phyloP scores from a whole-genome alignment of 2,888 invertebrate species.

The Lasioglossum leucozonium region DNA sequence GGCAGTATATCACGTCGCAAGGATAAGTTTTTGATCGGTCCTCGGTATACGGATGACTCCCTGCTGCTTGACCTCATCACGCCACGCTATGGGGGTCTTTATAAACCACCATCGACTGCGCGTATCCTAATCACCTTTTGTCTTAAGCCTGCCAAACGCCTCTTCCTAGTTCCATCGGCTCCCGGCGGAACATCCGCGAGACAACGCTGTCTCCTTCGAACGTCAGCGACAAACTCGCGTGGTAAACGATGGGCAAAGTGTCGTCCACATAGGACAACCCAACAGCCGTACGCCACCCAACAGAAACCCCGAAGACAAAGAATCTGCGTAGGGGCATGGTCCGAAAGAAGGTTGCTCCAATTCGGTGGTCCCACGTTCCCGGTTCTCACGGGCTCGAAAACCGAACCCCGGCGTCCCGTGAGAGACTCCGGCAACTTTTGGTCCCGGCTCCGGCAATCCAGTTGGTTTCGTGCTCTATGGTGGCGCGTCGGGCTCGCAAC shows the following conservation, averaged over 20 bases:
- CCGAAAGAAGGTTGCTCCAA: slow-evolving; percentile 20
- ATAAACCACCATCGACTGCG: slow-evolving; percentile 79
- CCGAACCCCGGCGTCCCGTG: slow-evolving; percentile 42
- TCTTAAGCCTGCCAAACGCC: slow-evolving; percentile 77
- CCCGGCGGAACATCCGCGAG: slow-evolving; percentile 22
- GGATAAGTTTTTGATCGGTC: slow-evolving; percentile 83
- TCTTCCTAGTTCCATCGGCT: slow-evolving; percentile 36
- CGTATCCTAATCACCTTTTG: slow-evolving; percentile 82
- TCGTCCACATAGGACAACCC: background rate
- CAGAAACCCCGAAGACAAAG: background rate
- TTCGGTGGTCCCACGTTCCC: slow-evolving; percentile 24
- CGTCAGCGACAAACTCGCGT: background rate
- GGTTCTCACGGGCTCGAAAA: slow-evolving; percentile 58
- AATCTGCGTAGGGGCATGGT: background rate
- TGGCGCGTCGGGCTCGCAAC: slow-evolving; percentile 15
- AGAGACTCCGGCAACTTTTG: slow-evolving; percentile 52
- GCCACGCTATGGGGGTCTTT: slow-evolving; percentile 83
- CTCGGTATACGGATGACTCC: slow-evolving; percentile 79
- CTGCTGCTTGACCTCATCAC: slow-evolving; percentile 84
- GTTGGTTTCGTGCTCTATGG: slow-evolving; percentile 58
- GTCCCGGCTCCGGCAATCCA: slow-evolving; percentile 36
- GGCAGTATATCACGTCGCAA: slow-evolving; percentile 80
- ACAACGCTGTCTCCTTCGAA: background rate
- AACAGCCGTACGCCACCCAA: background rate
- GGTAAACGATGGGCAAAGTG: background rate